Evolutionary conservation across 2,888 invertebrate genomes (phyloP), one percentile per base, ranked within the genome.

Genomic region (Tethea ocularis): DNA sequence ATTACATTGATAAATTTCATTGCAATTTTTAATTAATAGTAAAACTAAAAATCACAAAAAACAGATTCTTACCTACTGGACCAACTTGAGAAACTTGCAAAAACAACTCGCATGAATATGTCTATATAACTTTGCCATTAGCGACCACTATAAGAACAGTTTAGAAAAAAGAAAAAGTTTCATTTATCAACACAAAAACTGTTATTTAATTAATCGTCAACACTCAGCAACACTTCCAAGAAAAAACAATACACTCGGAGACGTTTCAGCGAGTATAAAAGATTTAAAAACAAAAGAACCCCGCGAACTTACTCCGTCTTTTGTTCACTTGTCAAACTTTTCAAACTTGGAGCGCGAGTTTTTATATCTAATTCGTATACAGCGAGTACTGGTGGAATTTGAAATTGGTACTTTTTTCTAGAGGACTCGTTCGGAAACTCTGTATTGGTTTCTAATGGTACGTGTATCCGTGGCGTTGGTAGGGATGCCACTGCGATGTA

Each of bases 401-500:
- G 53, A 46, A 46, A 46, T 46, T 20, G 46, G 20, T 46, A 46
- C 46, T 53, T 53, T 26, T 53, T 53, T 29, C 15, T 29, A 4
- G 29, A n/a, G 10, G 22, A 20, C 24, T 29, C 24, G 20, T 64
- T 65, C 64, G 72, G 67, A 60, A 61, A 33, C 33, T 33, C 20
- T 17, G 15, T 22, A 36, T 24, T n/a, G 36, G 20, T 17, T 29
- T 13, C 13, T 6, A 20, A 15, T 62, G 72, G 75, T 75, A 78
- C 89, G 89, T 73, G 87, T 79, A 79, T 63, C 72, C 85, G 74
- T 80, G 77, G 73, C 83, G 84, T 85, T 69, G 74, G 86, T 83
- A 77, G 77, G 73, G 77, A 74, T 80, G 75, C 83, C 86, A 92
- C 91, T 92, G 91, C 88, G 88, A 88, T 82, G 78, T 72, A 61